Conservation (phyloP, 2,113 vertebrate species). For the Mormyrus lacerda region DNA sequence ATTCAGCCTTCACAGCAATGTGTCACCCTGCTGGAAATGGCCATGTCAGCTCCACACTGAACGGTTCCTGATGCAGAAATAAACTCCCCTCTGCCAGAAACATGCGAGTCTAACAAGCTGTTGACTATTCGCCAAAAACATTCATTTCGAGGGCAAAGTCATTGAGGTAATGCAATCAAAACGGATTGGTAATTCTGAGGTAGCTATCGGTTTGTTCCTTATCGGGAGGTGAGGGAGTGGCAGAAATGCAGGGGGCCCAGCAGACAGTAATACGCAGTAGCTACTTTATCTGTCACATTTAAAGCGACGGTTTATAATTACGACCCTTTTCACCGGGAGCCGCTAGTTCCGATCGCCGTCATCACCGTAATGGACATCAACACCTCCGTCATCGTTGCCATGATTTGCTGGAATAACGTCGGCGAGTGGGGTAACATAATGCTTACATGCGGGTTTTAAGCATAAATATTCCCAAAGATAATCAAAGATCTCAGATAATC, state of each 20-base stretch:
- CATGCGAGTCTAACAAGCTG: not conserved
- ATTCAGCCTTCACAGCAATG: slow-evolving; percentile 54
- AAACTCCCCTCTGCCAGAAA: not conserved
- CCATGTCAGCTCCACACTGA: slow-evolving; percentile 37
- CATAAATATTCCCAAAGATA: not conserved
- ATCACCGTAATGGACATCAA: not conserved
- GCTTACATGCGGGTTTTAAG: not conserved
- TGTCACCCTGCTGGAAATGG: slow-evolving; percentile 49
- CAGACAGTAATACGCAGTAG: not conserved
- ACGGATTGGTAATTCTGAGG: not conserved
- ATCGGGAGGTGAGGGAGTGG: not conserved
- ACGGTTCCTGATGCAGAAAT: slow-evolving; percentile 28
- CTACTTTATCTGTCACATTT: not conserved
- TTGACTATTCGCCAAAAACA: not conserved
- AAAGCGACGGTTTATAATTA: not conserved
- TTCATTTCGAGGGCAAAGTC: not conserved
- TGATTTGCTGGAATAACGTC: not conserved
- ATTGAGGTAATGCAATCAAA: not conserved
- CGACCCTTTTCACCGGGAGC: not conserved
- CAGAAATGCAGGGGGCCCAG: not conserved
- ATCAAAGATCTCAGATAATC: not conserved
- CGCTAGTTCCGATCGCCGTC: not conserved
- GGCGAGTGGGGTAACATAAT: not conserved
- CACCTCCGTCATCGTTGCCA: not conserved
- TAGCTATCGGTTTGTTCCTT: not conserved